These are phyloP conservation scores for Myotis yumanensis DNA, from an alignment of 2,113 vertebrate species.

Conservation along the genomic window DNA sequence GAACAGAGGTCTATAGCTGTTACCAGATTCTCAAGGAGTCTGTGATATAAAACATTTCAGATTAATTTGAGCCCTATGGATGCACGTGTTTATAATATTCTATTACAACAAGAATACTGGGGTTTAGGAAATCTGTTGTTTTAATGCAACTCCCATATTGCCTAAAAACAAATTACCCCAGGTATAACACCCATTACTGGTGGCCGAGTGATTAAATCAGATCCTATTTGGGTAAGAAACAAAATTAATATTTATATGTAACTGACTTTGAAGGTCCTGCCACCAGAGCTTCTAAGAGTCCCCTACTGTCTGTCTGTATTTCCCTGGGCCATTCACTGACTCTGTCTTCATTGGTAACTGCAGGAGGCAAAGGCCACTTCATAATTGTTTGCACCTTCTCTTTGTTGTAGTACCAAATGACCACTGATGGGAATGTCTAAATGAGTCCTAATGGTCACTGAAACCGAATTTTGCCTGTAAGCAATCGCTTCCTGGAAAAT, in stretches of 20 bases:
- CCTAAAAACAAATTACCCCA: not conserved
- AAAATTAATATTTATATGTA: not conserved
- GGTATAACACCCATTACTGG: not conserved
- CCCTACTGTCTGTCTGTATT: not conserved
- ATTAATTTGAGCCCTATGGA: not conserved
- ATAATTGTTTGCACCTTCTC: not conserved
- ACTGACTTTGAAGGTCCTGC: not conserved
- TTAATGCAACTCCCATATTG: not conserved
- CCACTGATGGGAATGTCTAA: not conserved
- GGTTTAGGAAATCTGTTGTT: slow-evolving; percentile 9
- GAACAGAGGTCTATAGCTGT: not conserved
- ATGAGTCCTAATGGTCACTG: not conserved
- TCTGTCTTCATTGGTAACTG: not conserved
- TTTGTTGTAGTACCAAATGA: not conserved
- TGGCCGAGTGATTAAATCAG: not conserved
- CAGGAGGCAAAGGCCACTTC: not conserved
- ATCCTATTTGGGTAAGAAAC: not conserved
- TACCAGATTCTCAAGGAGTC: not conserved
- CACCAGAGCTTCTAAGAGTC: not conserved
- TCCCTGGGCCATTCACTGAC: not conserved
- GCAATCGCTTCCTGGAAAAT: not conserved
- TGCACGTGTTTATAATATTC: not conserved
- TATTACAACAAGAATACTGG: not conserved
- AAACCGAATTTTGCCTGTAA: not conserved
- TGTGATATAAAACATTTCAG: not conserved